These are phyloP conservation scores for Trichopoda pennipes DNA, from an alignment of 2,888 invertebrate species.

Conservation along the genomic window DNA sequence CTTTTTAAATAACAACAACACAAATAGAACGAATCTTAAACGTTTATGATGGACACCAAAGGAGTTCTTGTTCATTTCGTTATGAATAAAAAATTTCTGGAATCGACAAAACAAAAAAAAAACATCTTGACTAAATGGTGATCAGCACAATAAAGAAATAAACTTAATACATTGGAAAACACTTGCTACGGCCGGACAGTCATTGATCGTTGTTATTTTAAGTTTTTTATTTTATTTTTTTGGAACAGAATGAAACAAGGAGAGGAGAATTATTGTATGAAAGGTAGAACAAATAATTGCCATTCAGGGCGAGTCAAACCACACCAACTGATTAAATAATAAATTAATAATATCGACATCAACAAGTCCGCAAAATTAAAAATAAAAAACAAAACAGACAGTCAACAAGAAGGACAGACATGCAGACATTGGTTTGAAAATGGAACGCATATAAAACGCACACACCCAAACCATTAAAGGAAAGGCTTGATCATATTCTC, in stretches of 20 bases:
- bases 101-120: conserved; percentile 9
- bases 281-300: conserved; percentile 45
- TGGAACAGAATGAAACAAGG: conserved; percentile 40
- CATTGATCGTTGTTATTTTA: conserved; percentile 55
- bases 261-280: conserved; percentile 14
- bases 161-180: conserved; percentile 56
- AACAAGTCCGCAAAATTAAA: conserved; percentile 66
- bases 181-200: conserved; percentile 65
- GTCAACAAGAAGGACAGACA: conserved; percentile 21
- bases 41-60: conserved; percentile 67
- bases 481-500: conserved; percentile 58
- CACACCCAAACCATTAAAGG: conserved; percentile 45
- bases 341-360: conserved; percentile 78
- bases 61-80: conserved; percentile 52
- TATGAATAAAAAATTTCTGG: conserved; percentile 39
- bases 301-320: conserved; percentile 67
- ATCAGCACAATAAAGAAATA: conserved; percentile 48
- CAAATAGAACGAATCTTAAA: conserved; percentile 41
- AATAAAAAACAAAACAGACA: conserved; percentile 20
- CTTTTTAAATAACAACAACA: conserved; percentile 38
- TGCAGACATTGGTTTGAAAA: conserved; percentile 15
- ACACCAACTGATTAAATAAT: conserved; percentile 76
- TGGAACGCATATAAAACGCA: conserved; percentile 25
- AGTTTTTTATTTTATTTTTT: conserved; percentile 23
- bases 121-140: conserved; percentile 46